These are phyloP conservation scores for Poecile montanus DNA, from an alignment of 2,797 vertebrate species.

Conservation along the genomic window DNA sequence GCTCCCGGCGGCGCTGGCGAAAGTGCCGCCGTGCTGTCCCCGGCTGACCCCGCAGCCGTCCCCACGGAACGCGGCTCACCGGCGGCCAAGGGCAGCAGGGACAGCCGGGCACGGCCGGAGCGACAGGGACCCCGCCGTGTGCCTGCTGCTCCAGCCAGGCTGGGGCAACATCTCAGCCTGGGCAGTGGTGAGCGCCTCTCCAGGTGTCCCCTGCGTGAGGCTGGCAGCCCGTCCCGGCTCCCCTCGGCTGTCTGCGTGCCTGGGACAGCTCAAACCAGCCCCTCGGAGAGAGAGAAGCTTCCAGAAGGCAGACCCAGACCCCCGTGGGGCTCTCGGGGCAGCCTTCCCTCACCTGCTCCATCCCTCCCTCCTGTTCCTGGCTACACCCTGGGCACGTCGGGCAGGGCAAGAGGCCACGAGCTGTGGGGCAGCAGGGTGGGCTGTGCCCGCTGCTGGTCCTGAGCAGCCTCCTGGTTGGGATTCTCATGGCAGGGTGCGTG, in stretches of 20 bases:
- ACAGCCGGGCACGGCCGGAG: fast-evolving
- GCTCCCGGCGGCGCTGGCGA: neutral
- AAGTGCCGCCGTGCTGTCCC: constrained; percentile 10
- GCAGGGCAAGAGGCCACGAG: neutral
- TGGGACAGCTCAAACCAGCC: neutral
- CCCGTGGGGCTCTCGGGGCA: neutral
- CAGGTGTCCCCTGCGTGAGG: neutral
- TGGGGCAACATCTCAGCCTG: neutral
- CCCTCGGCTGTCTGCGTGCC: neutral
- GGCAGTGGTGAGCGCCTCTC: neutral
- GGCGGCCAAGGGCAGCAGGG: neutral
- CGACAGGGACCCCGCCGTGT: fast-evolving
- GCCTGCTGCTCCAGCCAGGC: neutral
- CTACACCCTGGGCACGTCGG: fast-evolving
- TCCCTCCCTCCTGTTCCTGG: neutral
- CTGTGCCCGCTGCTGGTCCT: fast-evolving
- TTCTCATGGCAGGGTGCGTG: fast-evolving
- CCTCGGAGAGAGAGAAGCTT: neutral
- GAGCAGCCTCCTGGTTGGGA: neutral
- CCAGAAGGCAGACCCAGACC: neutral
- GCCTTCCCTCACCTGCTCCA: neutral
- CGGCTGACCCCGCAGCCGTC: neutral
- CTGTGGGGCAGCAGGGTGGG: fast-evolving
- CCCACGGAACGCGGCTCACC: fast-evolving
- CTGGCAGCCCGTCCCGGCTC: neutral